Evolutionary conservation across 2,888 invertebrate genomes (phyloP).

Genomic region (Molanna angustata): DNA sequence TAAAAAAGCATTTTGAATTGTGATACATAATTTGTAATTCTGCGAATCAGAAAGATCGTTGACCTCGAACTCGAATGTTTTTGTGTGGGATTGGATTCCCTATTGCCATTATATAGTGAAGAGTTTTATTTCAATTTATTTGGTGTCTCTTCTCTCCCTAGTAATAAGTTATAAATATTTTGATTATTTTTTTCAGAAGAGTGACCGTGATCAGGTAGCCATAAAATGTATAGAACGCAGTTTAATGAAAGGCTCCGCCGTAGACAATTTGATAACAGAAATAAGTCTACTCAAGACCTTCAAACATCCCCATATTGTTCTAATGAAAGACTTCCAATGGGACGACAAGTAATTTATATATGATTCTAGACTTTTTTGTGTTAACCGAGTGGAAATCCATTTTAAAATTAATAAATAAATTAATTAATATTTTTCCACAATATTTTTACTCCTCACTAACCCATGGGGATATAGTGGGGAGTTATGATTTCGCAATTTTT

Average conservation of each 20-base stretch:
- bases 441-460: no score
- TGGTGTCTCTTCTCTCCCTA: neutral
- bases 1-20: no score
- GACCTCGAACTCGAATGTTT: no score
- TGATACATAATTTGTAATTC: no score
- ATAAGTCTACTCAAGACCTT: slow-evolving; percentile 76
- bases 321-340: slow-evolving; percentile 79
- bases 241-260: slow-evolving; percentile 63
- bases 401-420: neutral
- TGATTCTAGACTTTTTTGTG: neutral
- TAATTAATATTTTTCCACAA: neutral
- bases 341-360: slow-evolving; percentile 58
- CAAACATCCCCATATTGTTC: slow-evolving; percentile 77
- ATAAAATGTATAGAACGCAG: slow-evolving; percentile 79
- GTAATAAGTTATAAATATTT: no score
- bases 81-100: no score
- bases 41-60: no score
- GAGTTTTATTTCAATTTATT: no score
- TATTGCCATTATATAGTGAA: neutral
- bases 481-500: no score
- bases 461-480: no score
- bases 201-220: slow-evolving; percentile 66
- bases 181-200: slow-evolving; percentile 45
- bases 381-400: neutral
- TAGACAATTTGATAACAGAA: slow-evolving; percentile 80